Conservation (phyloP, 2,797 vertebrate species). For the Sebastolobus altivelis region DNA sequence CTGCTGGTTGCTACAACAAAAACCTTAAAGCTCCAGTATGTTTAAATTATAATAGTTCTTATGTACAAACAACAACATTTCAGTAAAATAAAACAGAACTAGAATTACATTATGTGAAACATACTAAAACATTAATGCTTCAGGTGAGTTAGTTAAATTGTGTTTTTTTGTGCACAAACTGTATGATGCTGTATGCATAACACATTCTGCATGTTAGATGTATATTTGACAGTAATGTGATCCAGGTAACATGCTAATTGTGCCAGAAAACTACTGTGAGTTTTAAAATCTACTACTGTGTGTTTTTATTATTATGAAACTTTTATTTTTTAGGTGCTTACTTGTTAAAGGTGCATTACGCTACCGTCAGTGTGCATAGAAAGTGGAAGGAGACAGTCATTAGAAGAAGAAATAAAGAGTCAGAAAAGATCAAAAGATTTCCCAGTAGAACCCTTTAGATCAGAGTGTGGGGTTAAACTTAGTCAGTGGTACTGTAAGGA, state of each 20-base stretch:
- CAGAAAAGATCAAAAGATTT: constrained; percentile 39
- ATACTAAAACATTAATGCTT: neutral
- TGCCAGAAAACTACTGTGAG: constrained; percentile 6
- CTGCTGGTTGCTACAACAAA: neutral
- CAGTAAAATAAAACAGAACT: constrained; percentile 5
- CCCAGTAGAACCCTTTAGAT: constrained; percentile 25
- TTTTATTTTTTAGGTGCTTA: constrained; percentile 58
- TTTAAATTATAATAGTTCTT: neutral
- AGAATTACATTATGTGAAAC: neutral
- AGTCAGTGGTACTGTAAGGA: constrained; percentile 29
- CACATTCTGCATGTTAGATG: constrained; percentile 8
- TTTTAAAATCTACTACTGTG: constrained; percentile 4
- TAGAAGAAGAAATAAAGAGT: constrained; percentile 24
- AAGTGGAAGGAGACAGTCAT: constrained; percentile 53
- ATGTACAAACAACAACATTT: constrained; percentile 8
- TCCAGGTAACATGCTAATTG: constrained; percentile 47
- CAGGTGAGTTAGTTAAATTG: constrained; percentile 67
- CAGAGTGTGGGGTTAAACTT: constrained; percentile 42
- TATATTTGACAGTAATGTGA: constrained; percentile 24
- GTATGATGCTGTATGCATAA: neutral
- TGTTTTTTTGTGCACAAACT: constrained; percentile 24
- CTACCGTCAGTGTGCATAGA: constrained; percentile 68
- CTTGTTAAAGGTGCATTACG: constrained; percentile 63
- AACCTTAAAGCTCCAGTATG: neutral
- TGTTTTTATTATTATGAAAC: neutral